Base-by-base conservation (phyloP, 2,888 invertebrate species). In the Sarcophaga caerulescens region DNA sequence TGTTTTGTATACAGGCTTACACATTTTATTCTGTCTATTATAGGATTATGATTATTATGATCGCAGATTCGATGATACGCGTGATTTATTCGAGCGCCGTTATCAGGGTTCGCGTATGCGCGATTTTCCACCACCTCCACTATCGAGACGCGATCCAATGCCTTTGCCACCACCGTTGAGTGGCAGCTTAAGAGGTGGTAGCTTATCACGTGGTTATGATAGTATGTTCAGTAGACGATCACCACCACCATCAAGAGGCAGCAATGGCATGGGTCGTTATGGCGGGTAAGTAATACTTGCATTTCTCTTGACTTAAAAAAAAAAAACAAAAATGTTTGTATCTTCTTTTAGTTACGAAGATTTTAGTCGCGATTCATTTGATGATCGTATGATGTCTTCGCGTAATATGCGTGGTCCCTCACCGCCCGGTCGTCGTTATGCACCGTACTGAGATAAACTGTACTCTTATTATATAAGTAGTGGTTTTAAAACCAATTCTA, bases 361-460 rank as follows among this genome's bases (percentile, higher is more conserved):
- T 94, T 97, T 97, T 93, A 97, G 97, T 94, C 95, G 97, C 89
- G 97, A 97, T 94, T 96, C 97, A 70, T 97, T 97, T 93, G 97
- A 97, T 94, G 97, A 97, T 91, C 95, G 97, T 93, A 96, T 93
- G 90, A 90, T 92, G 88, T 93, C 92, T 45, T 92, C 93, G n/a
- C 90, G 92, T 21, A 93, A 93, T 74, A 95, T 96, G 94, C 95
- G 97, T 90, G 97, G 97, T 91, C 96, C 96, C 66, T 97, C 97
- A 84, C 97, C 97, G 85, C 96, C 97, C 89, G 95, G 97, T 93
- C 95, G 97, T 94, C 95, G 97, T 94, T 97, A 97, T 94, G 97
- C 97, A 93, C 97, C 97, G 89, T 97, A 97, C 94, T 97, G 93
- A 93, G 93, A 93, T 91, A 93, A 93, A 90, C 91, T 93, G 90